Evolutionary conservation across 2,113 vertebrate genomes (phyloP).

Genomic region (Hemiscyllium ocellatum): DNA sequence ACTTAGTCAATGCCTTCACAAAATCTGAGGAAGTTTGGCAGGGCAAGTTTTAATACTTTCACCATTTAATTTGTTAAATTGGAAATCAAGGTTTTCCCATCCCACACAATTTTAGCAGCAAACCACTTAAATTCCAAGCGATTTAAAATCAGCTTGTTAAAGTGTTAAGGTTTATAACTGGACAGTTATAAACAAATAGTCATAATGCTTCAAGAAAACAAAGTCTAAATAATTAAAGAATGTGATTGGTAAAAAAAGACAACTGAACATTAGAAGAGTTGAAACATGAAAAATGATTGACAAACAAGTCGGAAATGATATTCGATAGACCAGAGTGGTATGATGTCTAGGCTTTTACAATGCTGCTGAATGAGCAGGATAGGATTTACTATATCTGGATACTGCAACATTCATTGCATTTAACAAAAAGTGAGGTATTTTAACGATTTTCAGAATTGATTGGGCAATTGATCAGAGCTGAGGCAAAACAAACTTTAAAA

Average conservation of each 20-base stretch:
- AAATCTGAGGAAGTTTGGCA: not conserved
- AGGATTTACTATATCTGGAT: constrained; percentile 50
- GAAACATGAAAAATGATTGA: not conserved
- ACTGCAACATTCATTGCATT: constrained; percentile 54
- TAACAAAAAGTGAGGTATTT: constrained; percentile 56
- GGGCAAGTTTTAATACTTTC: not conserved
- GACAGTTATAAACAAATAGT: not conserved
- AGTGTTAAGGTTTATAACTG: no score
- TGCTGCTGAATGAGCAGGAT: constrained; percentile 55
- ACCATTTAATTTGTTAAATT: no score
- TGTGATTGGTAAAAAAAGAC: not conserved
- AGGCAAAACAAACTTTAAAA: constrained; percentile 45
- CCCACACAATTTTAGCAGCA: not conserved
- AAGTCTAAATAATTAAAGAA: constrained; percentile 25
- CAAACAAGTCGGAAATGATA: not conserved
- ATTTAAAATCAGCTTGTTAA: not conserved
- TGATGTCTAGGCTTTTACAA: constrained; percentile 42
- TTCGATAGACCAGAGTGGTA: constrained; percentile 27
- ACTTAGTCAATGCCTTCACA: not conserved
- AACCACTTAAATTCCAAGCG: not conserved
- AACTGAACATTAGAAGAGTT: not conserved
- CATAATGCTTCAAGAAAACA: not conserved
- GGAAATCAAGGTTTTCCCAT: not conserved
- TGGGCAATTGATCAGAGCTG: constrained; percentile 57
- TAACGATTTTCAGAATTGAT: constrained; percentile 59